Percentiles rank a stretch among this genome's conserved stretches.
phyloP scores from a whole-genome alignment of 2,888 invertebrate genomes.

The Apantesis nais region DNA sequence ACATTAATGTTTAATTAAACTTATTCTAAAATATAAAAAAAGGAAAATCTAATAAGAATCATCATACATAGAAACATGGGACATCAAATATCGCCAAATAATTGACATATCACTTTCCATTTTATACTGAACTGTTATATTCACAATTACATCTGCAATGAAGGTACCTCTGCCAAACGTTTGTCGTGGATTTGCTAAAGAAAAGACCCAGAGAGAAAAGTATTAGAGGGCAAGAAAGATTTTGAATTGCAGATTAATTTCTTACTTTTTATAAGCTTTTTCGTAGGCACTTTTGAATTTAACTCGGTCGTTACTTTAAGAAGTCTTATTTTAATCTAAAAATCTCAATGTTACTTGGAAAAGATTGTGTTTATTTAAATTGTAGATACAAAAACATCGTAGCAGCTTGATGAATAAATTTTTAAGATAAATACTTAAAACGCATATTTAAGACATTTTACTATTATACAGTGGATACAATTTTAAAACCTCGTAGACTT shows the following conservation, averaged over 20 bases:
- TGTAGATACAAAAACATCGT: constrained; percentile 17
- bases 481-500: not conserved
- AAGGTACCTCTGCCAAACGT: constrained; percentile 47
- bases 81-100: no score
- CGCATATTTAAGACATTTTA: not conserved
- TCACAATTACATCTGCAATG: constrained; percentile 48
- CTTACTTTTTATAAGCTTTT: constrained; percentile 75
- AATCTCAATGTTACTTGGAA: constrained; percentile 46
- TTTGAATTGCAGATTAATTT: constrained; percentile 79
- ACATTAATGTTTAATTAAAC: not conserved
- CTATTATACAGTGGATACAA: not conserved
- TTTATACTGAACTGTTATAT: constrained; percentile 43
- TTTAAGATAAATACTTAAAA: constrained; percentile 3
- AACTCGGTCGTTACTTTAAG: constrained; percentile 62
- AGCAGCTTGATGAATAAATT: constrained; percentile 13
- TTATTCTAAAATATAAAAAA: not conserved
- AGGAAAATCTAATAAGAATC: no score
- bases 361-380: constrained; percentile 41
- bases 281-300: constrained; percentile 66
- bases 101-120: not conserved
- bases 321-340: constrained; percentile 57
- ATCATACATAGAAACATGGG: no score
- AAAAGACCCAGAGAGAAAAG: constrained; percentile 57
- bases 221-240: constrained; percentile 65
- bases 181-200: constrained; percentile 59